Percentiles rank a stretch among this genome's conserved stretches.
These are phyloP conservation scores for Dioctria rufipes DNA, from an alignment of 2,888 invertebrate genomes.

Conservation along the genomic window DNA sequence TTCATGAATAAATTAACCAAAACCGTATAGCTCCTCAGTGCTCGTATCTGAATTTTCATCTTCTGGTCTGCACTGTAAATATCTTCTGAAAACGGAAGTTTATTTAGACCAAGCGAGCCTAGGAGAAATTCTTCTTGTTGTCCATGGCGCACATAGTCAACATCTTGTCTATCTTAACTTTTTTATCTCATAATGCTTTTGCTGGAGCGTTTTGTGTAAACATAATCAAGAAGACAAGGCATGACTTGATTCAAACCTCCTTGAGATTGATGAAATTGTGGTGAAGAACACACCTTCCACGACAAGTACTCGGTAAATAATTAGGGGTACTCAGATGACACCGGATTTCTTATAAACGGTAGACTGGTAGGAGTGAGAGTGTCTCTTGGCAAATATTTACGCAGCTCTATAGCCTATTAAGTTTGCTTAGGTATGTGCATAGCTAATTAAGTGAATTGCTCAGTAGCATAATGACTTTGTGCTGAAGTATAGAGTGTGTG, in stretches of 20 bases:
- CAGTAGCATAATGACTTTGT: slow-evolving; percentile 49
- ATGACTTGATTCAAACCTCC: slow-evolving; percentile 52
- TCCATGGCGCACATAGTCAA: slow-evolving; percentile 38
- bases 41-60: slow-evolving; percentile 11
- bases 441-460: slow-evolving; percentile 53
- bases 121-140: slow-evolving; percentile 25
- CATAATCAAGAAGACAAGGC: slow-evolving; percentile 52
- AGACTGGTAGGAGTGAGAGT: slow-evolving; percentile 41
- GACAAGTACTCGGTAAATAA: slow-evolving; percentile 50
- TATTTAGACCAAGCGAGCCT: slow-evolving; percentile 40
- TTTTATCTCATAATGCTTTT: slow-evolving; percentile 47
- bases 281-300: slow-evolving; percentile 45
- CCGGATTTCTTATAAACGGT: background rate
- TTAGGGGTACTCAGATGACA: slow-evolving; percentile 31
- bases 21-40: slow-evolving; percentile 8
- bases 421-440: slow-evolving; percentile 53
- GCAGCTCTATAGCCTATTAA: slow-evolving; percentile 49
- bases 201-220: slow-evolving; percentile 49
- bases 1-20: slow-evolving; percentile 54
- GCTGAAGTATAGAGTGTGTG: background rate
- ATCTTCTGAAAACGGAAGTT: slow-evolving; percentile 52
- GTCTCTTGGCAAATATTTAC: slow-evolving; percentile 52
- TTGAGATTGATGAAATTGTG: slow-evolving; percentile 46
- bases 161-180: slow-evolving; percentile 28
- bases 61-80: slow-evolving; percentile 25